Evolutionary conservation across 2,797 vertebrate genomes (phyloP), one percentile per base, ranked within the genome.

Genomic region (Acanthornis magna): DNA sequence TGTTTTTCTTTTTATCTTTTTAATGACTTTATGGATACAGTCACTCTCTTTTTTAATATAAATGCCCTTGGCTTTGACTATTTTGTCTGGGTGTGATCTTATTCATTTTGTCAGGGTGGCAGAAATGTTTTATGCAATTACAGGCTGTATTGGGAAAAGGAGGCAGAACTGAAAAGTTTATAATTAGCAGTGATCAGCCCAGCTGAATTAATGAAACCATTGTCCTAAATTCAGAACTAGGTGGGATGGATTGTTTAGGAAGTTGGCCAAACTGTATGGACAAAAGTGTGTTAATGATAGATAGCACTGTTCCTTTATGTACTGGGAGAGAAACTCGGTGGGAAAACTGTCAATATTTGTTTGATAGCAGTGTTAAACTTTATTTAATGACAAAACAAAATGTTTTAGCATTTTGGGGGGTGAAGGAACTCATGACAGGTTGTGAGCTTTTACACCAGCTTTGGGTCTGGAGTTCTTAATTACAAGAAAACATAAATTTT

Each of bases 311-410:
- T 61, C 36, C 88, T 60, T 60, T 42, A n/a, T 58, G 54, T 11
- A 14, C 20, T 25, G 26, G 15, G 9, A 61, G 40, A 67, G 76
- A 53, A 74, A 48, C 60, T 32, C n/a, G 2, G 16, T 67, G 27
- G 29, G 13, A 89, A 76, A 51, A 66, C 15, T 32, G 67, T 89
- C 78, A 91, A 71, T 91, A 89, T 91, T 95, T 94, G 71, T 61
- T 36, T 60, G n/a, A 84, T 53, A 53, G 30, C n/a, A 29, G 11
- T 4, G 18, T 81, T 80, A 67, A 91, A 63, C 32, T 65, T 62
- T 30, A 60, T 55, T 43, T 70, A 54, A 43, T 58, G 48, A 21
- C 19, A 50, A 54, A 79, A 36, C 32, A 89, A 88, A 63, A 55
- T 2, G 3, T 26, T 85, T 61, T 43, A n/a, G 27, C 13, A 10